Evolutionary conservation across 2,888 invertebrate genomes (phyloP).

Genomic region (Eupithecia inturbata): DNA sequence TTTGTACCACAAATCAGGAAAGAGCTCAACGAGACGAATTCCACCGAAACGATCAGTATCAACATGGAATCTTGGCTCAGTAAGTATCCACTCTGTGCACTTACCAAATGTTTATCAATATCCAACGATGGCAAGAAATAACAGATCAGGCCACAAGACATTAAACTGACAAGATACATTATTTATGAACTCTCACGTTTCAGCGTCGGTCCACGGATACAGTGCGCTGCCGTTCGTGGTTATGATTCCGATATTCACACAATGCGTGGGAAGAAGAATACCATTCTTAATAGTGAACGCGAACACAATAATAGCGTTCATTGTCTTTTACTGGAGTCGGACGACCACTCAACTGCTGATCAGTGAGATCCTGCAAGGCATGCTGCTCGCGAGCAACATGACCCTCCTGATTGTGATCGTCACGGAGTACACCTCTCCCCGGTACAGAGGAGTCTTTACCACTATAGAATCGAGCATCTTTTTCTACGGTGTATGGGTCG

Average conservation of each 20-base stretch:
- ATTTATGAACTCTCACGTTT: slow-evolving; percentile 40
- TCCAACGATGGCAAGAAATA: not conserved
- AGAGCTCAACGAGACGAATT: slow-evolving; percentile 54
- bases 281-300: slow-evolving; percentile 52
- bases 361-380: slow-evolving; percentile 57
- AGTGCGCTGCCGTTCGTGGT: slow-evolving; percentile 55
- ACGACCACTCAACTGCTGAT: slow-evolving; percentile 53
- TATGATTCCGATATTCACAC: slow-evolving; percentile 53
- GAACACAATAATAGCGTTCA: slow-evolving; percentile 52
- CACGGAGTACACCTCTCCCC: slow-evolving; percentile 59
- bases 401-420: slow-evolving; percentile 58
- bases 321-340: slow-evolving; percentile 57
- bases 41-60: slow-evolving; percentile 49
- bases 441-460: slow-evolving; percentile 60
- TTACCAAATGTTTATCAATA: slow-evolving; percentile 3
- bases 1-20: slow-evolving; percentile 57
- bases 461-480: slow-evolving; percentile 60
- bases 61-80: slow-evolving; percentile 64
- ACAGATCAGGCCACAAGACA: slow-evolving; percentile 3
- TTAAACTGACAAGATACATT: slow-evolving; percentile 17
- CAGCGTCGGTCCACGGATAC: slow-evolving; percentile 60
- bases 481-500: slow-evolving; percentile 64
- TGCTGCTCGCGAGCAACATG: slow-evolving; percentile 54
- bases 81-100: slow-evolving; percentile 42
- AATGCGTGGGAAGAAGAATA: slow-evolving; percentile 53